Base-by-base conservation (phyloP, 2,113 vertebrate species). In the Nothoprocta perdicaria region DNA sequence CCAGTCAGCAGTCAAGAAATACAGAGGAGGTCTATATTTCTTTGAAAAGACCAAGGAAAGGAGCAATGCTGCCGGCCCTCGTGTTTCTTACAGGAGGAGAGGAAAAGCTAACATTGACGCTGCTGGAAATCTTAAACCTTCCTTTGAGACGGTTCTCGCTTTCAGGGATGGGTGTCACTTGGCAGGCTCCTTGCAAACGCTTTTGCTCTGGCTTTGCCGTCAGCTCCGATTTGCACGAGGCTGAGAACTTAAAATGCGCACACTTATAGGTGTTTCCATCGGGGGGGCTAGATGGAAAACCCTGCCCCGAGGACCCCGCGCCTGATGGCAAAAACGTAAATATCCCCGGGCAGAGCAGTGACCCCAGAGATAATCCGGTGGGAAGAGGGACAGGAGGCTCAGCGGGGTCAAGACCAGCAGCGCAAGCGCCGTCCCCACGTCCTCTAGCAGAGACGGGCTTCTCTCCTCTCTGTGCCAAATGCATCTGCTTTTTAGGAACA, bases 311-410 rank as follows among this genome's bases (percentile, higher is more conserved):
- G 19, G 3, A 8, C n/a, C 6, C 12, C 19, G 24, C 31, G 26
- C 6, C 14, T 23, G 10, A 26, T 53, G 18, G 4, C 61, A 71
- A n/a, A 46, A 2, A 0, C 6, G 23, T n/a, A 12, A 29, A 29
- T 27, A 55, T 55, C 27, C 43, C n/a, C 31, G 27, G 43, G 27
- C 12, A 19, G 41, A 66, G 19, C 15, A 16, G 27, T 45, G 41
- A 13, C 26, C 27, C 63, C 27, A 29, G 63, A 45, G 63, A 43
- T 13, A 31, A 21, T 31, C 38, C 14, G 2, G 19, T 18, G 41
- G 63, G 16, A 66, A 66, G 41, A 18, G 41, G 41, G 24, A 43
- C 38, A 21, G 14, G 41, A 66, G 15, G 35, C 18, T 41, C 12
- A 27, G 35, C 16, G 24, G 9, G 31, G 24, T 33, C 66, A 68